Evolutionary conservation across 2,888 invertebrate genomes (phyloP).

Genomic region (Syrphus vitripennis): DNA sequence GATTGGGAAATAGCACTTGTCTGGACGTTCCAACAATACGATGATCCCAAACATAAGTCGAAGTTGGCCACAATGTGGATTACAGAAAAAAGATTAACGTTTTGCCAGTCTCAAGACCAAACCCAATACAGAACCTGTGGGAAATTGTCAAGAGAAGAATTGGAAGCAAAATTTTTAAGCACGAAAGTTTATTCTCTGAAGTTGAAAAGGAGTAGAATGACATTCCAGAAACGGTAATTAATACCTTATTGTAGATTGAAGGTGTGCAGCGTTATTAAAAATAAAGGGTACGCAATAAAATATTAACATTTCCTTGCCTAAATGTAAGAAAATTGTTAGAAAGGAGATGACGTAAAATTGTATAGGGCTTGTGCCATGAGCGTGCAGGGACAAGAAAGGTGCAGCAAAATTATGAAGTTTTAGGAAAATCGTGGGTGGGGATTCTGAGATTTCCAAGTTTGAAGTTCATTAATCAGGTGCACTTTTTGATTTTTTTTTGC

Average conservation of each 20-base stretch:
- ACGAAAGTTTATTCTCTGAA: neutral
- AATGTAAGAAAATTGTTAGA: too few relatives aligned
- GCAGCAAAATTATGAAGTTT: too few relatives aligned
- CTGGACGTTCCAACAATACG: neutral
- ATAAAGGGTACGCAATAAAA: neutral
- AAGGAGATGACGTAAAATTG: too few relatives aligned
- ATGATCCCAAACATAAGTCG: neutral
- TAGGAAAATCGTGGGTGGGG: too few relatives aligned
- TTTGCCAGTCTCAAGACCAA: neutral
- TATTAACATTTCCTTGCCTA: neutral
- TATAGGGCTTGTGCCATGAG: too few relatives aligned
- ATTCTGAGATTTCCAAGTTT: too few relatives aligned
- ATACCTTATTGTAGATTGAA: neutral
- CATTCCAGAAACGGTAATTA: neutral
- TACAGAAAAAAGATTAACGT: neutral
- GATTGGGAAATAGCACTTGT: neutral
- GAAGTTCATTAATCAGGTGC: too few relatives aligned
- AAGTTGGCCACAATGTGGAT: neutral
- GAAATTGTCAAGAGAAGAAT: neutral
- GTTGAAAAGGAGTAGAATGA: neutral
- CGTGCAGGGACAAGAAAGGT: too few relatives aligned
- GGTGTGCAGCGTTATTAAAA: too few relatives aligned
- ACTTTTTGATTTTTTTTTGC: too few relatives aligned
- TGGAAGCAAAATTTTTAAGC: neutral
- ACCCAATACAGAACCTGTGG: neutral